These are phyloP conservation scores for Coracias cyanogaster DNA, from an alignment of 2,797 vertebrate genomes.

Conservation along the genomic window DNA sequence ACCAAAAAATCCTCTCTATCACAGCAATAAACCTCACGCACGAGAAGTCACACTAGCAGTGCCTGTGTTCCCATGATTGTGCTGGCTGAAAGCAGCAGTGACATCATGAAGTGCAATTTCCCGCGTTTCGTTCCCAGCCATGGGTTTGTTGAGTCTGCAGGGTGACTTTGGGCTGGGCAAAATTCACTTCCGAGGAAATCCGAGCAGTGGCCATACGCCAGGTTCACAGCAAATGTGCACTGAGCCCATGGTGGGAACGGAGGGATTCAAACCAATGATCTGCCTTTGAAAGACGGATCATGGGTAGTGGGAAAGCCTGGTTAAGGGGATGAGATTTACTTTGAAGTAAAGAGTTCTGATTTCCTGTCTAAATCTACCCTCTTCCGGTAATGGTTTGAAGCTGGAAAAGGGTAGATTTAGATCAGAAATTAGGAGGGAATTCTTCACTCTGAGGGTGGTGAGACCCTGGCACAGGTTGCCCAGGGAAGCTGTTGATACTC, in stretches of 20 bases:
- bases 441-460: too few relatives aligned
- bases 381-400: too few relatives aligned
- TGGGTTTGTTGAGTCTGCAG: background rate
- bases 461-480: too few relatives aligned
- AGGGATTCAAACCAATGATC: background rate
- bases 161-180: background rate
- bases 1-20: background rate
- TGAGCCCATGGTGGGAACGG: background rate
- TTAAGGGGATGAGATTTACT: background rate
- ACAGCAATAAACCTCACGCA: rapidly evolving
- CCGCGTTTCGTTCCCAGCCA: background rate
- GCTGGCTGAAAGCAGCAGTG: background rate
- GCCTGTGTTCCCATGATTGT: background rate
- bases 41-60: background rate
- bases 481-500: too few relatives aligned
- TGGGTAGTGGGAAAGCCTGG: rapidly evolving
- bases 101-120: background rate
- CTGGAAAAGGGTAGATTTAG: too few relatives aligned
- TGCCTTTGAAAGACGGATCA: background rate
- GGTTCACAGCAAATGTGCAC: background rate
- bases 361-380: too few relatives aligned
- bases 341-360: background rate
- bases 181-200: background rate
- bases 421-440: too few relatives aligned
- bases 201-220: background rate